Base-by-base conservation (phyloP, 2,113 vertebrate species). In the Aleadryas rufinucha region DNA sequence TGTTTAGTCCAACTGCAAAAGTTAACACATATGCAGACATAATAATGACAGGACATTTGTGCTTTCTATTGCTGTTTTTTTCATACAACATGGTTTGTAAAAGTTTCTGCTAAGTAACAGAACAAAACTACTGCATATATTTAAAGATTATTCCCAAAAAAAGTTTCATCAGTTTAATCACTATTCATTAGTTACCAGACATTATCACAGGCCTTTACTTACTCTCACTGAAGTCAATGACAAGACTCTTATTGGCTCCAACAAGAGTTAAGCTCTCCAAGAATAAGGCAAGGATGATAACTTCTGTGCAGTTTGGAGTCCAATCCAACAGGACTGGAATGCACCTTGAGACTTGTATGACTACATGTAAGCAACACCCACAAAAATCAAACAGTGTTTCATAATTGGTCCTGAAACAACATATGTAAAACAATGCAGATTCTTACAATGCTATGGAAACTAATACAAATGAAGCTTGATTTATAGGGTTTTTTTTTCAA, bases 241-340 rank as follows among this genome's bases (percentile, higher is more conserved):
- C 33, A 71, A 75, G 56, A 92, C n/a, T 57, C n/a, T 54, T 42
- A 53, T 1, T 50, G 59, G 56, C 85, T 90, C 80, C 45, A 82
- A 50, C 11, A 78, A 16, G 56, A 88, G 56, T 88, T 78, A 60
- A 80, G 57, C n/a, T 77, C 77, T 96, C 88, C 80, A 77, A 96
- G 74, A 96, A n/a, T 97, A 97, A 97, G 91, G 92, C 96, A 93
- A 90, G 63, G 68, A 95, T 96, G 93, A 72, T 75, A 87, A 96
- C 42, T 63, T 76, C 77, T 91, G 81, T 64, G 90, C 79, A 90
- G 77, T 83, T 72, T 52, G 31, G 24, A 65, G 41, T 64, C 54
- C 37, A 89, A 80, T 75, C 60, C n/a, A 66, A 75, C 23, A 89
- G 63, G 23, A 57, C 4, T 88, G 61, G 92, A 97, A 84, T 89